These are phyloP conservation scores for Drosophila grimshawi DNA, from an alignment of 1,140 invertebrate species.

Conservation along the genomic window DNA sequence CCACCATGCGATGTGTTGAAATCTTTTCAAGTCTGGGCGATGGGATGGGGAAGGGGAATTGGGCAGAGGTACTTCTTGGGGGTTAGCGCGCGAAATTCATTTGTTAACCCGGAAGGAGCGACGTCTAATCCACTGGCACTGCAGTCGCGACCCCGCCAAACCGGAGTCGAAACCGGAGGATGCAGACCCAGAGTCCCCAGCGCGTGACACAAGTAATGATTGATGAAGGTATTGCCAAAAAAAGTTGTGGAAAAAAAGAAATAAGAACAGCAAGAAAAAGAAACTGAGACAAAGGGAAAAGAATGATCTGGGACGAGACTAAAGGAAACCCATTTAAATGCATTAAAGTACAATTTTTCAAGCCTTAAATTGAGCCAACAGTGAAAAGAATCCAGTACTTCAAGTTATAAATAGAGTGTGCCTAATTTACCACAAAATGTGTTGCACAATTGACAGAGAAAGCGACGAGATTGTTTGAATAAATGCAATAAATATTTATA, in stretches of 20 bases:
- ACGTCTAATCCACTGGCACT: constrained; percentile 76
- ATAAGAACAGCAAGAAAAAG: constrained; percentile 2
- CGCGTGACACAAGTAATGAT: constrained; percentile 74
- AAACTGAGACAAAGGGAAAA: constrained; percentile 10
- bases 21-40: constrained; percentile 65
- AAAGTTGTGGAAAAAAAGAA: constrained; percentile 49
- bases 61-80: no score
- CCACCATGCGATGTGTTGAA: constrained; percentile 59
- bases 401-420: not conserved
- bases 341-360: constrained; percentile 51
- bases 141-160: constrained; percentile 65
- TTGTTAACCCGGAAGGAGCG: constrained; percentile 78
- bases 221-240: constrained; percentile 74
- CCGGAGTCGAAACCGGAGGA: constrained; percentile 25
- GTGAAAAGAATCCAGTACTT: constrained; percentile 9
- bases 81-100: constrained; percentile 67
- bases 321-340: constrained; percentile 69
- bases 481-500: no score
- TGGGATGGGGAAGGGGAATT: constrained; percentile 1
- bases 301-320: constrained; percentile 23
- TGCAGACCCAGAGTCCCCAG: constrained; percentile 51
- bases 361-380: constrained; percentile 50
- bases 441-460: not conserved
- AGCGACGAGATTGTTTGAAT: no score
- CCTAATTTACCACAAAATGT: constrained; percentile 2